These are phyloP conservation scores for Drosophila ezoana DNA, from an alignment of 2,888 invertebrate species.

Conservation along the genomic window DNA sequence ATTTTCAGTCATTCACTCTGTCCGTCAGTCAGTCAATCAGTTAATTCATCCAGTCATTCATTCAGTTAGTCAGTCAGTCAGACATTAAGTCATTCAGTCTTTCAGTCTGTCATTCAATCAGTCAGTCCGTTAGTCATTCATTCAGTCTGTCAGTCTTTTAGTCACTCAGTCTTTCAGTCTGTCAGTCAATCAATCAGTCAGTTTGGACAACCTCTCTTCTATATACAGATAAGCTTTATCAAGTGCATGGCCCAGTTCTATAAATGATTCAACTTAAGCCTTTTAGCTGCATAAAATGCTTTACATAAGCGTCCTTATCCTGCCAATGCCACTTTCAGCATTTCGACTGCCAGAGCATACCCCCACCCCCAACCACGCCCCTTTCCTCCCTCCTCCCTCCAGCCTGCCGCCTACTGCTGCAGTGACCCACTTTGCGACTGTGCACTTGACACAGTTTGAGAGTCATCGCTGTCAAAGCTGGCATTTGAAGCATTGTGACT, in stretches of 20 bases:
- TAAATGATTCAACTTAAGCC: constrained; percentile 60
- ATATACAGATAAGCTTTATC: too few species aligned
- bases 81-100: too few species aligned
- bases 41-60: too few species aligned
- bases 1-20: too few species aligned
- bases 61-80: too few species aligned
- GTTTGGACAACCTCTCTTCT: too few species aligned
- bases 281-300: constrained; percentile 70
- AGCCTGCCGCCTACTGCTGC: constrained; percentile 26
- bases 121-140: too few species aligned
- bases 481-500: constrained; percentile 30
- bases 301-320: constrained; percentile 75
- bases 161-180: too few species aligned
- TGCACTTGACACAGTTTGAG: constrained; percentile 77
- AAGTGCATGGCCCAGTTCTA: constrained; percentile 35
- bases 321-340: constrained; percentile 32
- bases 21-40: too few species aligned
- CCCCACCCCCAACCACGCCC: not conserved
- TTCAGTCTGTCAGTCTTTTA: too few species aligned
- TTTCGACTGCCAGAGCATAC: constrained; percentile 10
- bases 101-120: too few species aligned
- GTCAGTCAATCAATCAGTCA: too few species aligned
- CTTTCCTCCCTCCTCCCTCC: not conserved
- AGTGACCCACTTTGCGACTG: constrained; percentile 67
- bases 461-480: constrained; percentile 61